Conservation (phyloP, 2,113 vertebrate genomes). For the Perccottus glenii region DNA sequence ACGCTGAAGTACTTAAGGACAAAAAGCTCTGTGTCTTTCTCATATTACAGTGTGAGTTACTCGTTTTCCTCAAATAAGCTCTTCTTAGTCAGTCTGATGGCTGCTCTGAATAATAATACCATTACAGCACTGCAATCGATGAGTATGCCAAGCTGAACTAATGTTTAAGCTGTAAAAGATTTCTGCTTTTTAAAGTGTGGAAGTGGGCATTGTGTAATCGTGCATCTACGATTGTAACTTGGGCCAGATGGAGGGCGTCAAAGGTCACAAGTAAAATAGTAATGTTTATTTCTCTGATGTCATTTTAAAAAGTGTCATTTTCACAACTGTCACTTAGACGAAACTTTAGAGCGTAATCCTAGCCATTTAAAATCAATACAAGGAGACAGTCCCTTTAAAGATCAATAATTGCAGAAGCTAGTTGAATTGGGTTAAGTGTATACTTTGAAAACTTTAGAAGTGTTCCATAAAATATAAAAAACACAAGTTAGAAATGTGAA, state of each 20-base stretch:
- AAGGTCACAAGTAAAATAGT: slow-evolving; percentile 12
- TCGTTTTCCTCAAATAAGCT: slow-evolving; percentile 13
- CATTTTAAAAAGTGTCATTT: slow-evolving; percentile 41
- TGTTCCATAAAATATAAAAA: too few relatives aligned
- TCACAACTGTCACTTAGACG: slow-evolving; percentile 50
- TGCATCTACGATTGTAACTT: background rate
- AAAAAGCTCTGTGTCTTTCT: slow-evolving; percentile 19
- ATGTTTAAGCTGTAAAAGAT: background rate
- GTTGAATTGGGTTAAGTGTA: too few relatives aligned
- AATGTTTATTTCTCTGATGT: slow-evolving; percentile 19
- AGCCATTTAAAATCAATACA: slow-evolving; percentile 54
- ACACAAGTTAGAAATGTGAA: too few relatives aligned
- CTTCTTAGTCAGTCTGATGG: slow-evolving; percentile 27
- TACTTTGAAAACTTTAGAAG: too few relatives aligned
- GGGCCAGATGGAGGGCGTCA: background rate
- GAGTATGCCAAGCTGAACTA: background rate
- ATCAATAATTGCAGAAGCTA: slow-evolving; percentile 48
- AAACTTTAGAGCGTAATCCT: slow-evolving; percentile 50
- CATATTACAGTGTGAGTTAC: slow-evolving; percentile 38
- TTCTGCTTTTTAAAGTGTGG: background rate
- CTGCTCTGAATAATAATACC: slow-evolving; percentile 16
- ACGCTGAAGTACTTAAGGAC: slow-evolving; percentile 18
- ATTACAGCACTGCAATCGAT: slow-evolving; percentile 17
- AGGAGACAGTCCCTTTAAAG: slow-evolving; percentile 29
- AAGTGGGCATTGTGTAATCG: background rate